Evolutionary conservation across 2,888 invertebrate species (phyloP), one percentile per base, ranked within the genome.

Genomic region (Leptogaster cylindrica): DNA sequence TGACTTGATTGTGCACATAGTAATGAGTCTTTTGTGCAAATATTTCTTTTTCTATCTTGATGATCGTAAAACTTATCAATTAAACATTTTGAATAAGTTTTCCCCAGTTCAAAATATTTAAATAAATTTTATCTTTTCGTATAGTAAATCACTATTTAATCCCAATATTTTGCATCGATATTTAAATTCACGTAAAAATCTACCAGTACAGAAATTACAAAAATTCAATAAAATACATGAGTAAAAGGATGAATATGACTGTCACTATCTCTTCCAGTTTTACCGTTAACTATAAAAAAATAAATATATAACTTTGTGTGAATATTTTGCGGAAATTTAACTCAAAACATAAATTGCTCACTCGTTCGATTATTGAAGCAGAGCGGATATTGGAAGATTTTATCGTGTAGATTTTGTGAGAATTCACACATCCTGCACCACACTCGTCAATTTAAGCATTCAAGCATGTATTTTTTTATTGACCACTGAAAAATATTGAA

Each of bases 311-410:
- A 55, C 55, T 55, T 61, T 61, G 61, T 61, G 44, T 61, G 61
- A 61, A 61, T 61, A 61, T 61, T 61, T 61, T 61, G 61, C 61
- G 61, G 61, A 61, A 61, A 61, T 61, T 61, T 61, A 61, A 61
- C 61, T 61, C 36, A 44, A n/a, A 16, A 61, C 61, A 61, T 61
- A 61, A 61, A 61, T 61, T 61, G 61, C 44, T 61, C 61, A 36
- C 44, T 61, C 44, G 61, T 44, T 44, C 61, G 61, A 61, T 61
- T 61, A 61, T 61, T 61, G 61, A 44, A 61, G 61, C 27, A 61
- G 44, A 61, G 61, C 61, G 61, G 61, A 61, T 61, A 61, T 61
- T 61, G 61, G 61, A 20, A 44, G 61, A 61, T 61, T 61, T 61
- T 61, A 61, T 61, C 61, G 61, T 25, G 27, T 6, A 28, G 27